Conservation (phyloP, 1,140 invertebrate species). For the Cotesia chilonis region DNA sequence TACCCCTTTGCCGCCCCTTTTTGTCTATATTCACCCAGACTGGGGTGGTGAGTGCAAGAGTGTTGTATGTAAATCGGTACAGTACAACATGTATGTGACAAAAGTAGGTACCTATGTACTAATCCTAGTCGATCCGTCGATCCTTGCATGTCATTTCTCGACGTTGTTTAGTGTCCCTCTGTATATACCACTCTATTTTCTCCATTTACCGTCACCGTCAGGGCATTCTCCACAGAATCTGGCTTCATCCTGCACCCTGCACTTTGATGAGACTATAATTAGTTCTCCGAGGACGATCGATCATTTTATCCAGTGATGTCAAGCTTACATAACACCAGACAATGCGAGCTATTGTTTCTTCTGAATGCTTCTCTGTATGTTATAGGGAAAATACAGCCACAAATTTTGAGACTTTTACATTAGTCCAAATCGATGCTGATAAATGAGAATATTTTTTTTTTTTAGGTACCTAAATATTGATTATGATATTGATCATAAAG, state of each 20-base stretch:
- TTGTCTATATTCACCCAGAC: background rate
- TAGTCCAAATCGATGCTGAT: too few relatives aligned
- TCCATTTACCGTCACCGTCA: background rate
- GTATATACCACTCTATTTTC: background rate
- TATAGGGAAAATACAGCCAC: too few relatives aligned
- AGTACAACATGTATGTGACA: constrained; percentile 27
- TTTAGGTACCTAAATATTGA: too few relatives aligned
- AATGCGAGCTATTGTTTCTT: constrained; percentile 16
- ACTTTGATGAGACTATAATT: constrained; percentile 38
- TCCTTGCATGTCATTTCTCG: constrained; percentile 26
- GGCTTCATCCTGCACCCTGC: background rate
- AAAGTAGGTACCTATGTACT: background rate
- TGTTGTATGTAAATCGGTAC: too few relatives aligned
- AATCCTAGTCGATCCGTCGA: constrained; percentile 26
- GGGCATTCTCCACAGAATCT: background rate
- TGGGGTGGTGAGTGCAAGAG: too few relatives aligned
- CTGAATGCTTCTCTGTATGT: background rate
- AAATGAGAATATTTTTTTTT: too few relatives aligned
- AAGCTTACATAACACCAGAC: constrained; percentile 19
- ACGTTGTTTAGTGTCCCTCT: background rate
- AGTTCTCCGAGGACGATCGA: constrained; percentile 35
- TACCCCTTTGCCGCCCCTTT: constrained; percentile 24
- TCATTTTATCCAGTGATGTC: constrained; percentile 24
- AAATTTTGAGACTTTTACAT: too few relatives aligned
- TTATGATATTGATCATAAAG: too few relatives aligned